Evolutionary conservation across 2,113 vertebrate species (phyloP).

Genomic region (Gymnorhina tibicen): DNA sequence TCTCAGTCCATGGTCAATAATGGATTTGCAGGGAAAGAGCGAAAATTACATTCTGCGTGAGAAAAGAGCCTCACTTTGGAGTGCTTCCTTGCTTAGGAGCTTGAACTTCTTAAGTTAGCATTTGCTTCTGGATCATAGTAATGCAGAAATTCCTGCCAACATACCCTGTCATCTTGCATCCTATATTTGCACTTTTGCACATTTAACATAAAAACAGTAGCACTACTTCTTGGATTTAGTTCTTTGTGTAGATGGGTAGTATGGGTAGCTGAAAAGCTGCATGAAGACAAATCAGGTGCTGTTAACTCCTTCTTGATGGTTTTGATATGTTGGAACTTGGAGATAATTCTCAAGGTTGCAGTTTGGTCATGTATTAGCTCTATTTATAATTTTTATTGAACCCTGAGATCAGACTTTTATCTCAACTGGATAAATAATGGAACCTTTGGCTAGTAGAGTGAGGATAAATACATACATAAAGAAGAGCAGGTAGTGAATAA

Average conservation of each 20-base stretch:
- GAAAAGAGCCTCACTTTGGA: background rate
- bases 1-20: background rate
- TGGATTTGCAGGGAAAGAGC: background rate
- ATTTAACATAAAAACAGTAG: background rate
- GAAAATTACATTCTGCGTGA: background rate
- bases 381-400: constrained; percentile 19
- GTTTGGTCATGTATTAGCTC: background rate
- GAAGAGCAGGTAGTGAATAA: background rate
- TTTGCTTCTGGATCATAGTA: background rate
- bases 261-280: background rate
- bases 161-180: background rate
- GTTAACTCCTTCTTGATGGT: background rate
- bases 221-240: background rate
- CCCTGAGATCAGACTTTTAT: background rate
- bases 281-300: background rate
- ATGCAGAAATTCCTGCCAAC: background rate
- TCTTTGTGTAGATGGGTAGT: background rate
- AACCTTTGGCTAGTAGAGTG: background rate
- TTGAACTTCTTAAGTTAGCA: background rate
- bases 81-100: background rate
- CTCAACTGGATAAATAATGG: background rate
- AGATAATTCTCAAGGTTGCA: background rate
- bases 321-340: background rate
- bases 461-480: background rate
- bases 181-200: background rate